phyloP scores from a whole-genome alignment of 2,797 vertebrate genomes.

The Okamejei kenojei region DNA sequence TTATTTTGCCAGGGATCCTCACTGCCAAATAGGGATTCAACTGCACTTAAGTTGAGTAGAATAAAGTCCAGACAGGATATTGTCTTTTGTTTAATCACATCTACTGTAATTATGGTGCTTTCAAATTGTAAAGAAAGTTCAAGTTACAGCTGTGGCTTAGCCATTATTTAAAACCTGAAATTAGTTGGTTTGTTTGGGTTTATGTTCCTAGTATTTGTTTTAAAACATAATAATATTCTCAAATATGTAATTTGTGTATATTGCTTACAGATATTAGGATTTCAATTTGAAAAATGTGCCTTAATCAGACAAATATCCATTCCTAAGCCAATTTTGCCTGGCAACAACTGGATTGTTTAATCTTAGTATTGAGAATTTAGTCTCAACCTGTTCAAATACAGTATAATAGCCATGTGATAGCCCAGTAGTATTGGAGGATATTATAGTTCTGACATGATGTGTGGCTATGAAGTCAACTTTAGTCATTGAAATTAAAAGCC shows the following conservation, averaged over 20 bases:
- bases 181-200: neutral
- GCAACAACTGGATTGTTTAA: neutral
- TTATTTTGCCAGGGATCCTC: neutral
- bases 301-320: neutral
- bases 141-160: slow-evolving; percentile 22
- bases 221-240: neutral
- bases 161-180: neutral
- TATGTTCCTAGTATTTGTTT: neutral
- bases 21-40: neutral
- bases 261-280: neutral
- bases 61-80: neutral
- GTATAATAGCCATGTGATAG: neutral
- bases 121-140: neutral
- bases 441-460: too few species aligned
- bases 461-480: neutral
- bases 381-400: neutral
- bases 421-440: neutral
- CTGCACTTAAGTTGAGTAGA: neutral
- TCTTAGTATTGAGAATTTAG: neutral
- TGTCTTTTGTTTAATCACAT: neutral
- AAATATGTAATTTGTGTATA: neutral
- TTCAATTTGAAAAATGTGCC: neutral
- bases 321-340: neutral
- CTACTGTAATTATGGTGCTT: neutral
- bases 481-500: neutral